These are phyloP conservation scores for Oreochromis spilurus DNA, from an alignment of 2,113 vertebrate genomes.

Conservation along the genomic window DNA sequence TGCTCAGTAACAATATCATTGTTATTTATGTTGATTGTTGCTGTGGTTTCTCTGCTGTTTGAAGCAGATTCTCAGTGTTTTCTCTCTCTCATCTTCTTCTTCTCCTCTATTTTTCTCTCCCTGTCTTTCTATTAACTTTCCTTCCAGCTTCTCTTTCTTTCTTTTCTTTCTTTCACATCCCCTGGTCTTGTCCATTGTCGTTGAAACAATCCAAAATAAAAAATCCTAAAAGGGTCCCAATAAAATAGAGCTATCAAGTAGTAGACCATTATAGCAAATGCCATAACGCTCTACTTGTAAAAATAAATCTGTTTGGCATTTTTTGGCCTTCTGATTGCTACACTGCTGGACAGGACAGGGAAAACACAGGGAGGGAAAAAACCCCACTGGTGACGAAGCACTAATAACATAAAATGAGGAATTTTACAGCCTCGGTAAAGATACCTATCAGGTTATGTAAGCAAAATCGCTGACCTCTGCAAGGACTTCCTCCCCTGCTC, in stretches of 20 bases:
- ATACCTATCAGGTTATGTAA: constrained; percentile 13
- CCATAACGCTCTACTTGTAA: rapidly evolving
- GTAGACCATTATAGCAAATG: neutral
- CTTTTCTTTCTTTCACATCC: neutral
- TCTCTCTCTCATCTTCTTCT: neutral
- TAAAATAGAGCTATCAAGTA: neutral
- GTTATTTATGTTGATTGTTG: neutral
- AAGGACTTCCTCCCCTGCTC: constrained; percentile 34
- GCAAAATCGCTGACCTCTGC: constrained; percentile 29
- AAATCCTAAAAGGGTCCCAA: neutral
- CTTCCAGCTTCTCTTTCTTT: neutral
- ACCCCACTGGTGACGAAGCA: neutral
- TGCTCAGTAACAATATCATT: neutral
- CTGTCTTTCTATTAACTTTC: neutral
- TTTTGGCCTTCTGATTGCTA: neutral
- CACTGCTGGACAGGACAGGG: neutral
- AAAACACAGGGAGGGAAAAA: neutral
- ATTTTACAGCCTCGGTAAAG: constrained; percentile 12
- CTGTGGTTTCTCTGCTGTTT: rapidly evolving
- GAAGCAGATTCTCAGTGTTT: neutral
- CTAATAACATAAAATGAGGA: constrained; percentile 4
- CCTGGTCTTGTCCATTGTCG: neutral
- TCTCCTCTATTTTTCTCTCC: neutral
- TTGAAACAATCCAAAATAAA: neutral
- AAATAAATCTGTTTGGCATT: neutral